phyloP scores from a whole-genome alignment of 1,140 invertebrate species.

The Ooceraea biroi region DNA sequence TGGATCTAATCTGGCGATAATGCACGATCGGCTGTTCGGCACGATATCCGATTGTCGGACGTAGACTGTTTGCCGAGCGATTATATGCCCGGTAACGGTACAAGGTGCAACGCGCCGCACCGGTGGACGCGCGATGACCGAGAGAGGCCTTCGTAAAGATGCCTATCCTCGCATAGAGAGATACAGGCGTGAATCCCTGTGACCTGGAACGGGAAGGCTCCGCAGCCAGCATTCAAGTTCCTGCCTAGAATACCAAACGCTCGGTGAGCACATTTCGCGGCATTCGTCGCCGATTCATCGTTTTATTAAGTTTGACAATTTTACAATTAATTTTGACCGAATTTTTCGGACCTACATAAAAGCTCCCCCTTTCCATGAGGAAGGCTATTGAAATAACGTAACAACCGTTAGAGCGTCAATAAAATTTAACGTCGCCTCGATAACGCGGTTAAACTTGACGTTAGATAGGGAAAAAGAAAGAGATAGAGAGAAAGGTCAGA shows the following conservation, averaged over 20 bases:
- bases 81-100: constrained; percentile 72
- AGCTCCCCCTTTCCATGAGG: neutral
- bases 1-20: constrained; percentile 56
- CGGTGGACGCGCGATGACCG: constrained; percentile 66
- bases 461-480: neutral
- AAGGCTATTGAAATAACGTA: neutral
- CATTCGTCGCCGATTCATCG: neutral
- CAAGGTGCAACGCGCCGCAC: constrained; percentile 66
- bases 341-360: neutral
- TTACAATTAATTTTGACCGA: neutral
- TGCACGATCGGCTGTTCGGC: constrained; percentile 31
- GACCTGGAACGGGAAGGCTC: constrained; percentile 74
- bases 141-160: constrained; percentile 63
- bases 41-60: constrained; percentile 69
- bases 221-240: neutral
- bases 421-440: constrained; percentile 35
- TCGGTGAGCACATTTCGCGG: neutral
- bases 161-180: constrained; percentile 69
- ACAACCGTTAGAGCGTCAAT: constrained; percentile 42
- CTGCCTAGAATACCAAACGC: neutral
- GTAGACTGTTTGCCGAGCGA: constrained; percentile 51
- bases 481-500: constrained; percentile 8
- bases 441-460: constrained; percentile 9
- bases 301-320: no score
- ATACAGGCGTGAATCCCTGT: constrained; percentile 64